Conservation (phyloP, 2,888 invertebrate genomes). For the Sinhomidia bicolor region DNA sequence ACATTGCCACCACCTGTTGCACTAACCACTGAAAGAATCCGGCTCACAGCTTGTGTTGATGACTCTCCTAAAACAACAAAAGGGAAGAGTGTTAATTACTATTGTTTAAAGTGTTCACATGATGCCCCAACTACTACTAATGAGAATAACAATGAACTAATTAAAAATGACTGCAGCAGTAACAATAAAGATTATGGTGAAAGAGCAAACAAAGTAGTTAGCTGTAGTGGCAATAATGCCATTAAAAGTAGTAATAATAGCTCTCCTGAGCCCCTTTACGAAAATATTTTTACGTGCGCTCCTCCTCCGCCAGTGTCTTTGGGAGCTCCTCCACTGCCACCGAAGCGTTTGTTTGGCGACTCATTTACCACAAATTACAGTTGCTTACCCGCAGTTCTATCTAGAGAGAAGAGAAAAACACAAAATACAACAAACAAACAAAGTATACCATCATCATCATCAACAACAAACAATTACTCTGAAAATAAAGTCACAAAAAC, state of each 20-base stretch:
- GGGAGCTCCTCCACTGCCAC: slow-evolving; percentile 69
- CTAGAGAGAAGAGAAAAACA: slow-evolving; percentile 39
- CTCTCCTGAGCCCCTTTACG: slow-evolving; percentile 67
- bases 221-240: not conserved
- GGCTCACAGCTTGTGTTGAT: slow-evolving; percentile 52
- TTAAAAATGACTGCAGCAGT: slow-evolving; percentile 48
- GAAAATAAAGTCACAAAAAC: slow-evolving; percentile 22
- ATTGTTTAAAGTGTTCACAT: slow-evolving; percentile 69
- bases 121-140: slow-evolving; percentile 22
- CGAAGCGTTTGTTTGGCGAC: slow-evolving; percentile 69
- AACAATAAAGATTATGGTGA: slow-evolving; percentile 36
- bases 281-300: slow-evolving; percentile 59
- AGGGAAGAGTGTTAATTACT: slow-evolving; percentile 62
- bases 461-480: not conserved
- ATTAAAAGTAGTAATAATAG: not conserved
- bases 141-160: slow-evolving; percentile 37
- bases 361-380: slow-evolving; percentile 72
- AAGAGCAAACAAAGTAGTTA: slow-evolving; percentile 25
- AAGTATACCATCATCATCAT: not conserved
- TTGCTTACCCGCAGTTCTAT: slow-evolving; percentile 55
- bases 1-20: slow-evolving; percentile 59
- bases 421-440: slow-evolving; percentile 21
- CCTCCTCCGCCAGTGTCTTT: slow-evolving; percentile 65
- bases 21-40: slow-evolving; percentile 59
- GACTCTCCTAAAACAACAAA: slow-evolving; percentile 48